These are phyloP conservation scores for Melanostigma gelatinosum DNA, from an alignment of 2,113 vertebrate species.

Conservation along the genomic window DNA sequence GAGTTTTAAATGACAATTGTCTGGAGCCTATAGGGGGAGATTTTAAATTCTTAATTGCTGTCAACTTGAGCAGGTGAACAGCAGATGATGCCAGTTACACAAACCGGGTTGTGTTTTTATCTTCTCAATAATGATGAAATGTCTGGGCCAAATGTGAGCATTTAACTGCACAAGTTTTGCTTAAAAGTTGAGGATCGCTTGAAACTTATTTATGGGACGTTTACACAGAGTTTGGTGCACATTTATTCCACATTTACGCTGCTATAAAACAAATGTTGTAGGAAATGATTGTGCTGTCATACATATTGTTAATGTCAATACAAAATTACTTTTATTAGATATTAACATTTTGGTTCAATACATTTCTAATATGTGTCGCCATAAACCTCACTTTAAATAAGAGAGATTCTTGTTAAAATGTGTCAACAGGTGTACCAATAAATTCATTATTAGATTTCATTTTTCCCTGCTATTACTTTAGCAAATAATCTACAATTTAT, in stretches of 20 bases:
- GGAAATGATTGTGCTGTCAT: not conserved
- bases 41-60: constrained; percentile 68
- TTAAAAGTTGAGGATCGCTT: constrained; percentile 9
- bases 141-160: constrained; percentile 16
- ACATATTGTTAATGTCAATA: not conserved
- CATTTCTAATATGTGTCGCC: not conserved
- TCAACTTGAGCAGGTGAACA: constrained; percentile 58
- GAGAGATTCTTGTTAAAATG: not conserved
- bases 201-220: constrained; percentile 1
- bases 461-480: not conserved
- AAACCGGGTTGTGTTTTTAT: constrained; percentile 28
- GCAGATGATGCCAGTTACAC: constrained; percentile 33
- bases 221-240: not conserved
- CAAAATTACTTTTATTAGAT: not conserved
- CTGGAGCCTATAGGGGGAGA: constrained; percentile 39
- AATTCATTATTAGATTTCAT: not conserved
- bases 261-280: not conserved
- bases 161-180: constrained; percentile 35
- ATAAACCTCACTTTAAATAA: not conserved
- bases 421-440: not conserved
- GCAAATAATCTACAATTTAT: not conserved
- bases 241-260: not conserved
- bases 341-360: not conserved
- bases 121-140: constrained; percentile 49
- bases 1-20: constrained; percentile 46